Conservation (phyloP, 2,888 invertebrate genomes). For the Tetragnatha montana region DNA sequence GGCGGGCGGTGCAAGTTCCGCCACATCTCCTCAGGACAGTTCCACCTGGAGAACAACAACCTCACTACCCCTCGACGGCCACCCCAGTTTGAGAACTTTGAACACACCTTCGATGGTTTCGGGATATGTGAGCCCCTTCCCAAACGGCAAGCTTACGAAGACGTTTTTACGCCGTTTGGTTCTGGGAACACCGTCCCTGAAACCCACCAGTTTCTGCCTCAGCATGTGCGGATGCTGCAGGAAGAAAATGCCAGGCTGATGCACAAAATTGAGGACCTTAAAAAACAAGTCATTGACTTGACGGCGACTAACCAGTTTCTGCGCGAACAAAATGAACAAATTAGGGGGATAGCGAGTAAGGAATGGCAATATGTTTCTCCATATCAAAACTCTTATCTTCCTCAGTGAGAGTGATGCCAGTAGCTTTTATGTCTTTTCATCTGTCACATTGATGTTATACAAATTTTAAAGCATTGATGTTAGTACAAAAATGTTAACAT, state of each 20-base stretch:
- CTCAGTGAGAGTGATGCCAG: slow-evolving; percentile 40
- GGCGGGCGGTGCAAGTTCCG: slow-evolving; percentile 78
- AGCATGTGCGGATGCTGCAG: slow-evolving; percentile 75
- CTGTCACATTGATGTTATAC: slow-evolving; percentile 67
- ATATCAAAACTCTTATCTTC: slow-evolving; percentile 65
- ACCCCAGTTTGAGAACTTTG: slow-evolving; percentile 68
- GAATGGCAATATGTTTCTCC: slow-evolving; percentile 64
- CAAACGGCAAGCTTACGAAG: slow-evolving; percentile 71
- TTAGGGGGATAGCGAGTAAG: slow-evolving; percentile 77
- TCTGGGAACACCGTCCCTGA: slow-evolving; percentile 49
- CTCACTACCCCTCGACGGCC: slow-evolving; percentile 5
- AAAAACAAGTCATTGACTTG: slow-evolving; percentile 84
- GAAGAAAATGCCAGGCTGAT: slow-evolving; percentile 83
- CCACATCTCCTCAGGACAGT: slow-evolving; percentile 74
- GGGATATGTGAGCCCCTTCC: slow-evolving; percentile 72
- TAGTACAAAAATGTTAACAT: slow-evolving; percentile 57
- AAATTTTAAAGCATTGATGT: slow-evolving; percentile 69
- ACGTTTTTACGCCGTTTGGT: slow-evolving; percentile 44
- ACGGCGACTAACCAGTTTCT: slow-evolving; percentile 87
- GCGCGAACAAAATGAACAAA: slow-evolving; percentile 86
- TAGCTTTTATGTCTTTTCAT: slow-evolving; percentile 63
- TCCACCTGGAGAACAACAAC: slow-evolving; percentile 59
- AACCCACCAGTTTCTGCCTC: slow-evolving; percentile 52
- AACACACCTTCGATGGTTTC: slow-evolving; percentile 70
- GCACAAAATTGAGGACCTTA: slow-evolving; percentile 83